Evolutionary conservation across 2,113 vertebrate species (phyloP).

Genomic region (Cynocephalus volans): DNA sequence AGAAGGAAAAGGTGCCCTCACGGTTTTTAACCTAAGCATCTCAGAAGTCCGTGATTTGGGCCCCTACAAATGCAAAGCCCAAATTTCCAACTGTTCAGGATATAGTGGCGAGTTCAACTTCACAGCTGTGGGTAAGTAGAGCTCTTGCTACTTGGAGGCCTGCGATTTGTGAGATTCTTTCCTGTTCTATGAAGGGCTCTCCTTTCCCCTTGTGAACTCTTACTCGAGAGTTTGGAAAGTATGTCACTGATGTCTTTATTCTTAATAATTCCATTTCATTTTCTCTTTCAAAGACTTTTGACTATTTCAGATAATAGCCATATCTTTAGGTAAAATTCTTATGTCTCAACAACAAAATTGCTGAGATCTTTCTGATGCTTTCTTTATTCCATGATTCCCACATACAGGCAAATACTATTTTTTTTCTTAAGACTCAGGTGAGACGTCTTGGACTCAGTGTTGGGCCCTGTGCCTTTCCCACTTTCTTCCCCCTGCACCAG

Average conservation of each 20-base stretch:
- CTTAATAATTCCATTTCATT: conserved; percentile 31
- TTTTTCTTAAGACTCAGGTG: not conserved
- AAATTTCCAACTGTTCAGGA: not conserved
- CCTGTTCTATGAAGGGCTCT: not conserved
- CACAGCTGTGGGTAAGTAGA: conserved; percentile 78
- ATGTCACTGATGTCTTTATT: not conserved
- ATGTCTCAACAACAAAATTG: not conserved
- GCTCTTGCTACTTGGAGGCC: accelerated
- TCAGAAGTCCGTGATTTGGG: conserved; percentile 73
- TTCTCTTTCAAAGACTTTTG: not conserved
- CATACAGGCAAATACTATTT: not conserved
- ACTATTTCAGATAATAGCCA: not conserved
- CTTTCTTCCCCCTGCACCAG: not conserved
- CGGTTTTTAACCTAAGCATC: conserved; percentile 81
- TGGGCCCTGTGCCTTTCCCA: not conserved
- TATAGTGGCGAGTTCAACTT: conserved; percentile 85
- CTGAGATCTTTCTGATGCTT: conserved; percentile 30
- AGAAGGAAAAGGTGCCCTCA: not conserved
- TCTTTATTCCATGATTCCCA: conserved; percentile 32
- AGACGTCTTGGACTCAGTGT: not conserved
- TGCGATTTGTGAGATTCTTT: not conserved
- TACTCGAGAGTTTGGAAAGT: not conserved
- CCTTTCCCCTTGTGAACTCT: not conserved
- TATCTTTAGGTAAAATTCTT: not conserved
- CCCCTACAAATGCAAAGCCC: conserved; percentile 89